Evolutionary conservation across 2,113 vertebrate genomes (phyloP).

Genomic region (Cyprinodon tularosa): DNA sequence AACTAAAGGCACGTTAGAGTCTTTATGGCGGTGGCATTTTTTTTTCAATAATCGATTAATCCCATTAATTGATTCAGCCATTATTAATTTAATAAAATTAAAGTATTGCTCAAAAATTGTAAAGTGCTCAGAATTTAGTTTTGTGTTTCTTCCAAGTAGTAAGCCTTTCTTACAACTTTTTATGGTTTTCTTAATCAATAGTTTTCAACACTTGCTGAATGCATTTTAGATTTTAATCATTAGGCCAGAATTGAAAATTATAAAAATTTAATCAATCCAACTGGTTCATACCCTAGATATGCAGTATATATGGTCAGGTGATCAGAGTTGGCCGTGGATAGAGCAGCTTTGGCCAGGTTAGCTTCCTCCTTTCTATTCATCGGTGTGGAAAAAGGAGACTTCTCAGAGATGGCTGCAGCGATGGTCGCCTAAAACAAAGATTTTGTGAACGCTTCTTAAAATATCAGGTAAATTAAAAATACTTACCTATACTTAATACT

Average conservation of each 20-base stretch:
- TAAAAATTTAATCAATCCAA: background rate
- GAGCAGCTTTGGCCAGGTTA: conserved; percentile 89
- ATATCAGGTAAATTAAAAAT: background rate
- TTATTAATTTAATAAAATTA: background rate
- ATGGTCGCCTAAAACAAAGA: conserved; percentile 86
- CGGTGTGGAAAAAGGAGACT: conserved; percentile 94
- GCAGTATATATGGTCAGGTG: conserved; percentile 95
- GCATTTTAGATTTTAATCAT: background rate
- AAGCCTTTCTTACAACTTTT: background rate
- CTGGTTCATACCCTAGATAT: conserved; percentile 86
- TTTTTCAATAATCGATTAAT: too few species aligned
- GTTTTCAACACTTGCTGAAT: background rate
- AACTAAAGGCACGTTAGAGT: too few species aligned
- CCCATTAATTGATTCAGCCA: too few species aligned
- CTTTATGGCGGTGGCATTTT: too few species aligned
- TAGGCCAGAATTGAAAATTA: background rate
- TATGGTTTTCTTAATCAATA: background rate
- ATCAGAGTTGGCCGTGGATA: conserved; percentile 91
- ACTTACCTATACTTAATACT: too few species aligned
- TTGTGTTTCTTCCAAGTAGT: background rate
- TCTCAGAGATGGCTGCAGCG: conserved; percentile 96
- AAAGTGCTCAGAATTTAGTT: background rate
- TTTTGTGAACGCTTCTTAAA: background rate
- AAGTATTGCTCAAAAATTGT: too few species aligned
- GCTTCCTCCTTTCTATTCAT: conserved; percentile 95